phyloP scores from a whole-genome alignment of 2,888 invertebrate genomes.

The Laothoe populi region DNA sequence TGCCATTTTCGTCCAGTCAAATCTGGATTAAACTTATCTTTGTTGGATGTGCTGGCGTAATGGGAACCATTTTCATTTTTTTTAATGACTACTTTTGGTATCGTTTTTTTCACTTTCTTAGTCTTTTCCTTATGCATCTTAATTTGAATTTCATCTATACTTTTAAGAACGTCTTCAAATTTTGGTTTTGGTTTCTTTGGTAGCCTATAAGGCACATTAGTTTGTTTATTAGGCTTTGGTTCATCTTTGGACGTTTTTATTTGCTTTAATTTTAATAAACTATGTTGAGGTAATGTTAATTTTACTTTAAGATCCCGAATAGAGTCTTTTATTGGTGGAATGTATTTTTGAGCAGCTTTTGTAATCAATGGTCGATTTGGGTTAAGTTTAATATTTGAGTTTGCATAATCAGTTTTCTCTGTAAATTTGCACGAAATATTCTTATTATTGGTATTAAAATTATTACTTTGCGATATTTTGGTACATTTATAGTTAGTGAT shows the following conservation, averaged over 20 bases:
- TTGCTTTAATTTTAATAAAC: slow-evolving; percentile 71
- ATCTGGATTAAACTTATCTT: slow-evolving; percentile 69
- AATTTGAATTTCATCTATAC: slow-evolving; percentile 78
- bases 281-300: slow-evolving; percentile 73
- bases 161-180: slow-evolving; percentile 82
- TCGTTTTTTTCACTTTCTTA: slow-evolving; percentile 65
- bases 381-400: slow-evolving; percentile 50
- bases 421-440: slow-evolving; percentile 67
- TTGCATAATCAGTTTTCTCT: slow-evolving; percentile 63
- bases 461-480: slow-evolving; percentile 66
- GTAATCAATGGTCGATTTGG: slow-evolving; percentile 69
- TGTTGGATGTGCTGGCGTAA: slow-evolving; percentile 70
- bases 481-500: slow-evolving; percentile 74
- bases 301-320: slow-evolving; percentile 74
- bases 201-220: slow-evolving; percentile 46
- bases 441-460: slow-evolving; percentile 45
- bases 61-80: slow-evolving; percentile 77
- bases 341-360: slow-evolving; percentile 82
- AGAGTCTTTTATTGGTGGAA: slow-evolving; percentile 74
- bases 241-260: slow-evolving; percentile 69
- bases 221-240: slow-evolving; percentile 59
- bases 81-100: slow-evolving; percentile 81
- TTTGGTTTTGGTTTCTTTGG: slow-evolving; percentile 76
- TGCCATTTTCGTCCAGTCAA: slow-evolving; percentile 82
- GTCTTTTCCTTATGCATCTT: slow-evolving; percentile 72